A percentile compares a stretch with the other conserved stretches of the same genome.
Conservation (phyloP, 1,140 invertebrate genomes). For the Papilio xuthus region DNA sequence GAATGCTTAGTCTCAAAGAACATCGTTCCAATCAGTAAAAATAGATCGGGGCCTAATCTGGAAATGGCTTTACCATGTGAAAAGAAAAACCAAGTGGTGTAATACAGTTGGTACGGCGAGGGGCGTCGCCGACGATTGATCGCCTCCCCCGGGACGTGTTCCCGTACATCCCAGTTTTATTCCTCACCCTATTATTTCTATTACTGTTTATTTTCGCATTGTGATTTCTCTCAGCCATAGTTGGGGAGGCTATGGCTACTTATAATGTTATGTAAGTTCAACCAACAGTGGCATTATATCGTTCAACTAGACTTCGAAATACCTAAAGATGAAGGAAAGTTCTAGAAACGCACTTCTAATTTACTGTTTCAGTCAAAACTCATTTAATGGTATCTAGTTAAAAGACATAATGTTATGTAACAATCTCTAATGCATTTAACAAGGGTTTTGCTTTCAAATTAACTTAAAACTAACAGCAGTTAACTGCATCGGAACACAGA, state of each 20-base stretch:
- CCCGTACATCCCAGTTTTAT: conserved; percentile 40
- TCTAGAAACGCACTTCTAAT: no score
- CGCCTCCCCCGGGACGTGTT: conserved; percentile 51
- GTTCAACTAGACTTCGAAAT: neutral
- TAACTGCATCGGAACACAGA: no score
- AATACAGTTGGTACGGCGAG: neutral
- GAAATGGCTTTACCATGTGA: conserved; percentile 22
- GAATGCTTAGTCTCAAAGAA: neutral
- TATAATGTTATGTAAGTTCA: neutral
- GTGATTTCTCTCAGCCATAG: neutral
- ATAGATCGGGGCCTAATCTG: conserved; percentile 6
- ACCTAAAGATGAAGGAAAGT: neutral
- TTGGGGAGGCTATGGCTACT: neutral
- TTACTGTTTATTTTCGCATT: conserved; percentile 39
- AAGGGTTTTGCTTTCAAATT: no score
- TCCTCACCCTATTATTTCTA: conserved; percentile 45
- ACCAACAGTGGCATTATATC: neutral
- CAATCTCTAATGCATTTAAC: no score
- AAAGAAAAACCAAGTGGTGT: neutral
- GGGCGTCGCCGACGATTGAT: conserved; percentile 48
- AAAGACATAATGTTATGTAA: no score
- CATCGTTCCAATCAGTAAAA: conserved; percentile 13
- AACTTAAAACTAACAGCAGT: no score
- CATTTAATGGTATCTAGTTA: no score
- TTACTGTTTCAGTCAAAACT: no score